Evolutionary conservation across 2,797 vertebrate genomes (phyloP).

Genomic region (Vespertilio murinus): DNA sequence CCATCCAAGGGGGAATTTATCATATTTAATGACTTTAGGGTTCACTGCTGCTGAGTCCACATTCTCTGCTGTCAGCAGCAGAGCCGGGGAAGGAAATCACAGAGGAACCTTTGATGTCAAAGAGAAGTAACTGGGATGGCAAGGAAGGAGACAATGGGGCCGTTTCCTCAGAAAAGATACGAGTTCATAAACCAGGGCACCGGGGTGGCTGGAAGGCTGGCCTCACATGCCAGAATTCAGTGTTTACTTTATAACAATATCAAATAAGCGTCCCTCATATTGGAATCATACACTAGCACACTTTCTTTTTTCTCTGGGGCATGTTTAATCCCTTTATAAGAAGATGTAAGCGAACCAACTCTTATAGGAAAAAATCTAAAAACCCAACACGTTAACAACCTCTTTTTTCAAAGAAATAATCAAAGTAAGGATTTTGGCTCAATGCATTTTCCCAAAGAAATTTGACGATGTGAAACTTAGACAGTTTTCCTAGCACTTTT

Average conservation of each 20-base stretch:
- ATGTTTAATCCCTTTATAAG: constrained; percentile 57
- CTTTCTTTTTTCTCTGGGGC: not conserved
- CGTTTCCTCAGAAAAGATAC: constrained; percentile 14
- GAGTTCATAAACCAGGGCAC: constrained; percentile 2
- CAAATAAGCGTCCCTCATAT: constrained; percentile 35
- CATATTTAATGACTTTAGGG: not conserved
- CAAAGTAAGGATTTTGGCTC: not conserved
- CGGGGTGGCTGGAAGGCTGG: constrained; percentile 34
- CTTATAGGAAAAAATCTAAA: not conserved
- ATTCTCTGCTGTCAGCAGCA: not conserved
- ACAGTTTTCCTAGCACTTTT: not conserved
- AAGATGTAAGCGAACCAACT: constrained; percentile 52
- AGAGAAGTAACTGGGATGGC: not conserved
- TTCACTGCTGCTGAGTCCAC: not conserved
- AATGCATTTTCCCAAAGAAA: not conserved
- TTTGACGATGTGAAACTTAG: not conserved
- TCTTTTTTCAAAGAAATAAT: not conserved
- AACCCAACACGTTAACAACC: not conserved
- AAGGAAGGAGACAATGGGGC: constrained; percentile 58
- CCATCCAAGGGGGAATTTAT: not conserved
- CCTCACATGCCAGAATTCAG: fast-evolving
- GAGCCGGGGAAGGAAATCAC: not conserved
- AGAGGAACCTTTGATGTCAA: constrained; percentile 71
- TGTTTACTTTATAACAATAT: constrained; percentile 32
- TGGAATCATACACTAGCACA: fast-evolving